Base-by-base conservation (phyloP, 2,888 invertebrate species). In the Ptychoptera albimana region DNA sequence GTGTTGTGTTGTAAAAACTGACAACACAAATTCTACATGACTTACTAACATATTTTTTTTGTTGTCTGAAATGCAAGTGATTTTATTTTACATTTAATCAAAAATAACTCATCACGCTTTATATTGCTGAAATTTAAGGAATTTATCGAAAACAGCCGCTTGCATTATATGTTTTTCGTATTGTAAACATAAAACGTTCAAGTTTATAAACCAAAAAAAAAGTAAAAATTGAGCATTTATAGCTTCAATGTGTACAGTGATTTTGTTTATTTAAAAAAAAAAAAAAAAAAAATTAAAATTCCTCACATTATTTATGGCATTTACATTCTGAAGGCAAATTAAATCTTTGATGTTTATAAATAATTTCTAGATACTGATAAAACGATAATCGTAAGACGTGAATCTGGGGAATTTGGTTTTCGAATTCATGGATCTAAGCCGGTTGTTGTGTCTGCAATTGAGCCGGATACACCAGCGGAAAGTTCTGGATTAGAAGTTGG, bases 381-480 rank as follows among this genome's bases (percentile, higher is more conserved):
- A 64, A 81, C 81, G 13, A 83, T 92, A 31, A 73, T 82, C 44
- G 84, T 91, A 5, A 77, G 79, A 51, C 77, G 86, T 43, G 82
- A 84, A 53, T 79, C 82, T 16, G 87, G 87, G 34, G 93, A 92
- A 60, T 94, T 92, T 60, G 93, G 93, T 11, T 92, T 96, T 64
- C 78, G 94, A 48, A 92, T 96, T 57, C 89, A 93, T 55, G 93
- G 93, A 23, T 88, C 89, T 46, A 86, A 88, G 57, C 94, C 94
- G 1, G 92, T 93, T n/a, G 89, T 93, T 11, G 91, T 94, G 29
- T 92, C 93, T 4, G 89, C 89, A 14, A 91, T 94, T 52, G 93
- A 93, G 66, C 83, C 86, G 32, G 89, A 87, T 52, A 93, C 93
- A 1, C 89, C 93, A 0, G 93, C 94, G 0, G 92, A 92, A 64